Evolutionary conservation across 2,797 vertebrate genomes (phyloP).

Genomic region (Girardinus metallicus): DNA sequence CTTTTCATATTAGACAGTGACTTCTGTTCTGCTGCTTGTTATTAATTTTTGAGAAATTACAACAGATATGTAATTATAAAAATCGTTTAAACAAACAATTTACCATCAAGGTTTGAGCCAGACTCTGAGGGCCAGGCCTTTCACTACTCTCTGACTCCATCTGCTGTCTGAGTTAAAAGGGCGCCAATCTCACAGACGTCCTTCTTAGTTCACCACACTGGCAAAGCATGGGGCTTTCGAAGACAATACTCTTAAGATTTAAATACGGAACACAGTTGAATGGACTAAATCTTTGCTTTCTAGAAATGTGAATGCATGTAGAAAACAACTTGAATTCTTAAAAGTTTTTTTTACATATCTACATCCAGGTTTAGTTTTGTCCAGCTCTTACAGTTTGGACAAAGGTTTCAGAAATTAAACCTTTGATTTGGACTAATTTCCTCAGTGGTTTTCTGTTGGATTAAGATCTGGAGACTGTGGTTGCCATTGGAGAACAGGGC

Average conservation of each 20-base stretch:
- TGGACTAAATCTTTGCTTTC: background rate
- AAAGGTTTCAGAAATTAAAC: background rate
- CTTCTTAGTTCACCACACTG: background rate
- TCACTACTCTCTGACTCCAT: constrained; percentile 14
- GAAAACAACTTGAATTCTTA: background rate
- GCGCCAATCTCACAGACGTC: background rate
- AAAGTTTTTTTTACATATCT: background rate
- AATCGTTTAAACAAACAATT: background rate
- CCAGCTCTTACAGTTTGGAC: background rate
- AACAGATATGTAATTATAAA: background rate
- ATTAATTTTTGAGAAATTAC: background rate
- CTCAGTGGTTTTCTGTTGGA: background rate
- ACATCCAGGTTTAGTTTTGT: background rate
- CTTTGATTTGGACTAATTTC: background rate
- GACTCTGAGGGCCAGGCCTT: background rate
- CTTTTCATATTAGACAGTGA: background rate
- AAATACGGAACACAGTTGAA: background rate
- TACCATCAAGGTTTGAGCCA: background rate
- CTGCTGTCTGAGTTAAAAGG: constrained; percentile 31
- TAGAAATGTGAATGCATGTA: background rate
- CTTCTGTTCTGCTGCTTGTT: background rate
- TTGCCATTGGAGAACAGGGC: background rate
- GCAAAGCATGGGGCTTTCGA: background rate
- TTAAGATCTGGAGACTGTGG: background rate
- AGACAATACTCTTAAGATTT: background rate